phyloP scores from a whole-genome alignment of 2,888 invertebrate species.

The Cancer borealis region DNA sequence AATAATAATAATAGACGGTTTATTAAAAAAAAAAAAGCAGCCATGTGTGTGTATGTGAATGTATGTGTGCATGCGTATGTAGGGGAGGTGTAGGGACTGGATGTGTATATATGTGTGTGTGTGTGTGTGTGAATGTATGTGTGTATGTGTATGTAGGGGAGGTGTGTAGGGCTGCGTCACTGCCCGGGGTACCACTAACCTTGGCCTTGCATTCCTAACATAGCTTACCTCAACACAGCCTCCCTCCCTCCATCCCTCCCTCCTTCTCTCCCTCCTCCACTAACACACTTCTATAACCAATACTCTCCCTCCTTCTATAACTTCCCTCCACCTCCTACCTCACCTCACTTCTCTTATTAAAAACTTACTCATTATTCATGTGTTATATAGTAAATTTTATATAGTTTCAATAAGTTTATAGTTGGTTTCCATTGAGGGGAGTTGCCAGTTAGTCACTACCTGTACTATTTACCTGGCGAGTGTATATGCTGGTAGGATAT shows the following conservation, averaged over 20 bases:
- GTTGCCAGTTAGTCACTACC: constrained; percentile 23
- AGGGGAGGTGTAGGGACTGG: too few relatives aligned
- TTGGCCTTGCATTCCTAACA: constrained; percentile 68
- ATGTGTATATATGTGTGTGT: not conserved
- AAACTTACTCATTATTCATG: not conserved
- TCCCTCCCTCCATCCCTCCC: constrained; percentile 15
- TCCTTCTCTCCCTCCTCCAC: constrained; percentile 44
- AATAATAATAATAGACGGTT: not conserved
- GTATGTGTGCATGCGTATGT: not conserved
- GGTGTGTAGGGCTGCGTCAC: constrained; percentile 50
- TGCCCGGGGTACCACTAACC: constrained; percentile 61
- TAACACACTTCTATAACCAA: constrained; percentile 23
- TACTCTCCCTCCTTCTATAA: not conserved
- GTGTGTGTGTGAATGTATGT: not conserved
- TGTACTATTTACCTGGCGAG: not conserved
- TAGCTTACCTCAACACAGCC: constrained; percentile 42
- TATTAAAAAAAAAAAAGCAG: too few relatives aligned
- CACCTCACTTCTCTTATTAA: not conserved
- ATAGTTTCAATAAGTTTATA: not conserved
- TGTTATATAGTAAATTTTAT: not conserved
- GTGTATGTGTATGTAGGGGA: constrained; percentile 39
- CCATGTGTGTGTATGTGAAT: not conserved
- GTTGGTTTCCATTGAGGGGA: not conserved
- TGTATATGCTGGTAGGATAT: too few relatives aligned
- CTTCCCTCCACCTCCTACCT: not conserved